These are phyloP conservation scores for Gephyroberyx darwinii DNA, from an alignment of 2,797 vertebrate genomes.

Conservation along the genomic window DNA sequence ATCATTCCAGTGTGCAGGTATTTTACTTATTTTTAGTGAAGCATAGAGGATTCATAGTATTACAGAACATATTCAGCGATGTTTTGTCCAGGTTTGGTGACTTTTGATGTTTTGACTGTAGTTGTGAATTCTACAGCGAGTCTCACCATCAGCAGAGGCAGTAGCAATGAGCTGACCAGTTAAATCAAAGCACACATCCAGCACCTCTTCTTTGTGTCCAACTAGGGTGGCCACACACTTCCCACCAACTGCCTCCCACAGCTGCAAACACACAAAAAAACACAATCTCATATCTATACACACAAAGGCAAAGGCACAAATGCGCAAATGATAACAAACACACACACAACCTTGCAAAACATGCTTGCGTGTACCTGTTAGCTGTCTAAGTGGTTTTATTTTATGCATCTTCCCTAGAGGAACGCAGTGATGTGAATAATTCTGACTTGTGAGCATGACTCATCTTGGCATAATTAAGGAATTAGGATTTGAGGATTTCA, in stretches of 20 bases:
- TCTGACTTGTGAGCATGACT: slow-evolving; percentile 61
- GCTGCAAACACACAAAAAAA: slow-evolving; percentile 74
- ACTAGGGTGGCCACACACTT: slow-evolving; percentile 85
- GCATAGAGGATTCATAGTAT: too few relatives aligned
- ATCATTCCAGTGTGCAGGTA: too few relatives aligned
- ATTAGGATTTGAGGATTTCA: slow-evolving; percentile 51
- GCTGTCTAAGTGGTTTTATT: slow-evolving; percentile 43
- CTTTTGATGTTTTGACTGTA: neutral
- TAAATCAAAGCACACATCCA: slow-evolving; percentile 94
- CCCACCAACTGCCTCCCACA: slow-evolving; percentile 87
- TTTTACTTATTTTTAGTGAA: too few relatives aligned
- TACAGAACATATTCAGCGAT: too few relatives aligned
- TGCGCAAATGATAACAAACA: slow-evolving; percentile 14
- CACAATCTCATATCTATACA: slow-evolving; percentile 10
- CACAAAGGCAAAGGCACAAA: slow-evolving; percentile 16
- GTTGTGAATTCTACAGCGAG: neutral
- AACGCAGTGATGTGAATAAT: slow-evolving; percentile 53
- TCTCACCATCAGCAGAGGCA: slow-evolving; percentile 91
- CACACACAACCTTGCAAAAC: slow-evolving; percentile 7
- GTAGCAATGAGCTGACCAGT: slow-evolving; percentile 89
- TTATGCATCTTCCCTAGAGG: slow-evolving; percentile 41
- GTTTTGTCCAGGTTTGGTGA: neutral
- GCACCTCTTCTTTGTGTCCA: slow-evolving; percentile 89
- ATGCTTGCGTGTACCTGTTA: slow-evolving; percentile 21
- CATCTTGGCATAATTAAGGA: slow-evolving; percentile 67